Evolutionary conservation across 2,888 invertebrate species (phyloP).

Genomic region (Sphaerophoria rueppellii): DNA sequence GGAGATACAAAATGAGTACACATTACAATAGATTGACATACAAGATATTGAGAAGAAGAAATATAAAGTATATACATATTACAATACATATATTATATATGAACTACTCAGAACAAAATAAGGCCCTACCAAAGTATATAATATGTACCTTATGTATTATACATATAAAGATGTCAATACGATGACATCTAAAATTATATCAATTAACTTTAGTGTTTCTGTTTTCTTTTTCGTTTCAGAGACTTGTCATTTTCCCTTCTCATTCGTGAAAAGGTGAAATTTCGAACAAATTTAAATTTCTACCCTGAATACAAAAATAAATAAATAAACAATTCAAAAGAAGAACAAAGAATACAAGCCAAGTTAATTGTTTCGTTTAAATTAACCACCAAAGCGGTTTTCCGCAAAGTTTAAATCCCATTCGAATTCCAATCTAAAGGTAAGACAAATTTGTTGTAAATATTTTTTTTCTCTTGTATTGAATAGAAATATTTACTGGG

Average conservation of each 20-base stretch:
- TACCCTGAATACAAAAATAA: not conserved
- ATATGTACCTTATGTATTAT: not conserved
- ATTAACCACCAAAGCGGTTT: conserved; percentile 50
- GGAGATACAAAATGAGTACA: no score
- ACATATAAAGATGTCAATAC: not conserved
- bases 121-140: no score
- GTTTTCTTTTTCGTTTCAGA: conserved; percentile 54
- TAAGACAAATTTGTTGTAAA: conserved; percentile 30
- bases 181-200: conserved; percentile 8
- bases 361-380: conserved; percentile 52
- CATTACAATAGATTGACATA: no score
- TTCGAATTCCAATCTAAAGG: conserved; percentile 58
- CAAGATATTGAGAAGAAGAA: no score
- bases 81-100: no score
- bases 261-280: conserved; percentile 68
- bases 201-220: conserved; percentile 27
- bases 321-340: conserved; percentile 2
- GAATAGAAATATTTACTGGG: not conserved
- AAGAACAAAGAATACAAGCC: conserved; percentile 20
- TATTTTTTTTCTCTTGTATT: not conserved
- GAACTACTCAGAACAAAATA: no score
- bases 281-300: conserved; percentile 15
- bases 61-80: no score
- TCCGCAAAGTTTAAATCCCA: conserved; percentile 63
- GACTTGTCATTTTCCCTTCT: conserved; percentile 59